Evolutionary conservation across 2,888 invertebrate species (phyloP).

Genomic region (Phyllotreta striolata): DNA sequence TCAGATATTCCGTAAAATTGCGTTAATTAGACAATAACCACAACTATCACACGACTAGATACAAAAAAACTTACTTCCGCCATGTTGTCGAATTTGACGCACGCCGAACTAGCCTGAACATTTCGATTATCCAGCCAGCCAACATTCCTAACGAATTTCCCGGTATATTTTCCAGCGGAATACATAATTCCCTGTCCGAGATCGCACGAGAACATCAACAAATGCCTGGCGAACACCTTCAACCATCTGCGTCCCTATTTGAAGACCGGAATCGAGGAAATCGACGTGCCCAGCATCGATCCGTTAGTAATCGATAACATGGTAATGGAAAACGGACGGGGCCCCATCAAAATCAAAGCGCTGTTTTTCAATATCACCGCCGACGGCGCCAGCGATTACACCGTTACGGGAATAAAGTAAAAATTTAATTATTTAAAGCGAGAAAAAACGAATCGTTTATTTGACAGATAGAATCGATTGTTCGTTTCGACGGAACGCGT

Average conservation of each 20-base stretch:
- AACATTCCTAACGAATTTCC: background rate
- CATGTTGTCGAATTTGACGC: background rate
- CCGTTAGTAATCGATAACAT: conserved; percentile 75
- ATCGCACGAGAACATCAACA: conserved; percentile 71
- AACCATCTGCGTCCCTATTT: conserved; percentile 78
- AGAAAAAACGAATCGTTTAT: background rate
- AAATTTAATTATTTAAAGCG: conserved; percentile 40
- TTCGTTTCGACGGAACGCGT: conserved; percentile 1
- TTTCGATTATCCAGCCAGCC: background rate
- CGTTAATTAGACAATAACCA: background rate
- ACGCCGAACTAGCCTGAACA: background rate
- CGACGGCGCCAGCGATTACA: conserved; percentile 78
- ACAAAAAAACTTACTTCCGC: too few relatives aligned
- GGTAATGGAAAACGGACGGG: conserved; percentile 80
- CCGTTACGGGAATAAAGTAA: conserved; percentile 74
- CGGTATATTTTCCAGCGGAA: conserved; percentile 67
- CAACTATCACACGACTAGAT: too few relatives aligned
- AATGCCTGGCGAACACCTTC: conserved; percentile 74
- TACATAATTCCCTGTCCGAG: conserved; percentile 76
- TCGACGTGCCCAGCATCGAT: conserved; percentile 78
- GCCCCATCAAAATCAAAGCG: conserved; percentile 77
- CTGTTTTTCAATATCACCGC: conserved; percentile 79
- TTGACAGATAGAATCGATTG: too few relatives aligned
- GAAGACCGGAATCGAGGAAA: conserved; percentile 72
- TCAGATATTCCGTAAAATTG: background rate